Evolutionary conservation across 2,888 invertebrate genomes (phyloP), one percentile per base, ranked within the genome.

Genomic region (Thalpophila matura): DNA sequence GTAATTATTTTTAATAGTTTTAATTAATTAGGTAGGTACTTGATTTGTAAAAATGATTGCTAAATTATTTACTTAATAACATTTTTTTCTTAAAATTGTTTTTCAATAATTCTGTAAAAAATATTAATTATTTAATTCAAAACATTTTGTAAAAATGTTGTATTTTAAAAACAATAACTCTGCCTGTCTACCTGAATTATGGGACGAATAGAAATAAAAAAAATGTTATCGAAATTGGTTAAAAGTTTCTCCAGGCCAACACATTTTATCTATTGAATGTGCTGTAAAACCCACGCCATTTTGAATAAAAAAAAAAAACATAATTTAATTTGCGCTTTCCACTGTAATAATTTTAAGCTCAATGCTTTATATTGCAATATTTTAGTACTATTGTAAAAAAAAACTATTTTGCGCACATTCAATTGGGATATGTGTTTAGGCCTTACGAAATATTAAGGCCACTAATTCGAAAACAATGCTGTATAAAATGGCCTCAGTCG

Each of bases 141-240:
- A 74, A 42, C 46, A 38, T 65, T 73, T 59, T 70, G 60, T 53
- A 68, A 61, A 74, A 71, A 72, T 50, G 54, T 57, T 45, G 14
- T 6, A 33, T 40, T 18, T 40, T 43, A 26, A n/a, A 6, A 53
- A 55, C 35, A 51, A 64, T 53, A 72, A 56, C 87, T 87, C 86
- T 88, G 86, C 86, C 88, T 80, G 42, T 59, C 55, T 64, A 70
- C 81, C 77, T 79, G 77, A 81, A 81, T 79, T 70, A 80, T 77
- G 87, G 87, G 88, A 89, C 84, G 87, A 85, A 90, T 86, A 86
- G 78, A 70, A 77, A 80, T 82, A 73, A 78, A 79, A 74, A 78
- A 90, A 65, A 69, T 89, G 87, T 91, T 89, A 86, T 81, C 84
- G 81, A 87, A 88, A 83, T 82, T 83, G 79, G 54, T 69, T 79